Base-by-base conservation (phyloP, 2,888 invertebrate genomes). In the Ganaspis brasiliensis region DNA sequence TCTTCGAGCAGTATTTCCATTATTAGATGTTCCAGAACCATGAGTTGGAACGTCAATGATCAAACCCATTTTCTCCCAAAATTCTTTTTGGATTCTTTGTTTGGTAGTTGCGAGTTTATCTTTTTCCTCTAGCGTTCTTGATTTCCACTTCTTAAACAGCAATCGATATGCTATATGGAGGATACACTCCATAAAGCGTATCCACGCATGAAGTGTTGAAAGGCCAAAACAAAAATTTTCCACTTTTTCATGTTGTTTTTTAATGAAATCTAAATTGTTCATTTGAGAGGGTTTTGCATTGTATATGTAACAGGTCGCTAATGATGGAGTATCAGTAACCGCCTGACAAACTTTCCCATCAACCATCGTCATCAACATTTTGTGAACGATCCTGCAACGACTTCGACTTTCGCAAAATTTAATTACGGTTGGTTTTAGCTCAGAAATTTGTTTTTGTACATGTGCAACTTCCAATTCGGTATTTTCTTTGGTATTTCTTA, bases 291-390 rank as follows among this genome's bases (percentile, higher is more conserved):
- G n/a, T n/a, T n/a, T 37, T 37, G 37, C 37, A 37, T 37, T 37
- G 37, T 79, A 55, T n/a, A n/a, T n/a, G n/a, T n/a, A n/a, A n/a
- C n/a, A n/a, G n/a, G n/a, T n/a, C n/a, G n/a, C n/a, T 56, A 19
- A 63, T 37, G 78, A 80, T 70, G 78, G 63, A 57, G 78, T 76
- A 40, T 79, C 72, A 71, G 84, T 79, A 35, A 83, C 40, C 12
- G 81, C 76, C 55, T 80, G 80, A 19, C 76, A 79, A 8, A 86
- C 82, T 79, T 85, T 87, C 9, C 9, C 5, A 37, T 37, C 9
- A 8, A 37, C 9, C 37, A n/a, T n/a, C n/a, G n/a, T n/a, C n/a
- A n/a, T n/a, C n/a, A n/a, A n/a, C n/a, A n/a, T n/a, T n/a, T n/a
- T 49, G 10, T 49, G n/a, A 49, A 49, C n/a, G 49, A n/a, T 81